These are phyloP conservation scores for Phortica variegata DNA, from an alignment of 1,140 invertebrate genomes.

Conservation along the genomic window DNA sequence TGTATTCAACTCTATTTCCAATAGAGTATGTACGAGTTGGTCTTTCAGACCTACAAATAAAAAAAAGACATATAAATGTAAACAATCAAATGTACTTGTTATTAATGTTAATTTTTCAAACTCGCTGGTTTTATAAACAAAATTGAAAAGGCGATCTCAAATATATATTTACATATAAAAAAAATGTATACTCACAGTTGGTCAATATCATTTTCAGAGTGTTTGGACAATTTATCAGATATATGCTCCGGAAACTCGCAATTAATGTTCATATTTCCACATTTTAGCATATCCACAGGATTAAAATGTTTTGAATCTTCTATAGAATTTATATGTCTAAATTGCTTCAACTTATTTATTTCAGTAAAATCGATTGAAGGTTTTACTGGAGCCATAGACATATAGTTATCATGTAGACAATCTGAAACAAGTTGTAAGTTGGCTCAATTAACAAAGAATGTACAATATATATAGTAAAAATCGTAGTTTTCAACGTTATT, in stretches of 20 bases:
- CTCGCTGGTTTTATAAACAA: no score
- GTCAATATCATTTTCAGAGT: slow-evolving; percentile 26
- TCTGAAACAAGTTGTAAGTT: background rate
- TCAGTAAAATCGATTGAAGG: background rate
- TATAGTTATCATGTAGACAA: slow-evolving; percentile 25
- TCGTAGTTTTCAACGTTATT: slow-evolving; percentile 6
- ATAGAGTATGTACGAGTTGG: slow-evolving; percentile 82
- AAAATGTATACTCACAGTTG: slow-evolving; percentile 29
- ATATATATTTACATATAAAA: slow-evolving; percentile 4
- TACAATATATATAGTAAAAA: slow-evolving; percentile 7
- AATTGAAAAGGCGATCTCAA: no score
- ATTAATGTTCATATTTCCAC: slow-evolving; percentile 14
- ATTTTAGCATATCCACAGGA: slow-evolving; percentile 16
- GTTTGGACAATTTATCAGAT: slow-evolving; percentile 25
- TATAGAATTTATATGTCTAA: slow-evolving; percentile 2
- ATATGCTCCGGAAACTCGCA: slow-evolving; percentile 37
- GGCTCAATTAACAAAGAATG: slow-evolving; percentile 3
- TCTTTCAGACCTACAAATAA: slow-evolving; percentile 58
- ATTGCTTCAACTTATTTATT: no score
- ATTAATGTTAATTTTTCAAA: no score
- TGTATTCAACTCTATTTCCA: slow-evolving; percentile 72
- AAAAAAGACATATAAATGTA: slow-evolving; percentile 4
- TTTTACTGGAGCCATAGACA: slow-evolving; percentile 36
- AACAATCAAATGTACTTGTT: background rate
- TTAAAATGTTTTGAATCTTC: slow-evolving; percentile 21